phyloP scores from a whole-genome alignment of 2,113 vertebrate genomes.

The Zingel zingel region DNA sequence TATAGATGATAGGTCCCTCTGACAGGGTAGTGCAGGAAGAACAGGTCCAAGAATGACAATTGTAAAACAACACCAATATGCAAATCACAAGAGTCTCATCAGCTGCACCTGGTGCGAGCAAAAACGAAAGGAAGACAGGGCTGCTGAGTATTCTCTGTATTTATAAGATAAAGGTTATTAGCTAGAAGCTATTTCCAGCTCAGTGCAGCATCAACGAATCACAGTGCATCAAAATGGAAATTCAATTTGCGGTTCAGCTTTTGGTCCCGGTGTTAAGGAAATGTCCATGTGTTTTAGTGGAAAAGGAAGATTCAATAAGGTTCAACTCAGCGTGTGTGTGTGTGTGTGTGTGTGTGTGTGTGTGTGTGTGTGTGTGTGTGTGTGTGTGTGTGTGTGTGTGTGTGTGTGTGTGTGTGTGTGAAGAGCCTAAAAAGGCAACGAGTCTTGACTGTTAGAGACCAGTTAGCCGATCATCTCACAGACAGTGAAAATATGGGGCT shows the following conservation, averaged over 20 bases:
- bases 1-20: constrained; percentile 19
- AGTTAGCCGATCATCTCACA: constrained; percentile 42
- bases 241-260: constrained; percentile 25
- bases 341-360: constrained; percentile 1
- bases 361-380: background rate
- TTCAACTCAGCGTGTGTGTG: constrained; percentile 7
- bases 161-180: constrained; percentile 18
- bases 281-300: constrained; percentile 54
- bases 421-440: constrained; percentile 72
- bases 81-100: constrained; percentile 45
- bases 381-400: constrained; percentile 1
- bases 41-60: constrained; percentile 31
- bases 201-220: constrained; percentile 39
- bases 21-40: background rate
- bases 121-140: constrained; percentile 10
- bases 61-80: constrained; percentile 53
- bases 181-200: constrained; percentile 35
- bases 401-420: background rate
- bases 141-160: constrained; percentile 23
- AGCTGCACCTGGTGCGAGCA: constrained; percentile 27
- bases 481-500: constrained; percentile 25
- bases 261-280: constrained; percentile 25
- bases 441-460: constrained; percentile 46
- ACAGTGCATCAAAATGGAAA: constrained; percentile 41
- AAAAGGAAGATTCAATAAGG: constrained; percentile 28